These are phyloP conservation scores for Tapirus terrestris DNA, from an alignment of 2,113 vertebrate genomes.

Conservation along the genomic window DNA sequence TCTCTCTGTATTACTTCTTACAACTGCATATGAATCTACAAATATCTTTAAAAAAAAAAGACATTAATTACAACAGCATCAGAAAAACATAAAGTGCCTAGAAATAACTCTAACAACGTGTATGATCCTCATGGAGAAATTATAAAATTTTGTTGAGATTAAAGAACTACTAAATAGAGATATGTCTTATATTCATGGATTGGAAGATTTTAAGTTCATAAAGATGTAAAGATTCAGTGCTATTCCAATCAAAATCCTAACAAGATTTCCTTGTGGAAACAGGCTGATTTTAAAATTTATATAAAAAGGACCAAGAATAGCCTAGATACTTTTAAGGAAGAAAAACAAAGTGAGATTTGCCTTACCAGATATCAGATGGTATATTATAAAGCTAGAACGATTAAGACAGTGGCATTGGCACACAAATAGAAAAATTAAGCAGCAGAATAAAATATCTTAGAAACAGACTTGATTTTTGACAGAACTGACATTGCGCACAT, in stretches of 20 bases:
- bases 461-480: neutral
- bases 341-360: neutral
- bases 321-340: neutral
- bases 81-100: neutral
- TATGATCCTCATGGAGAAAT: neutral
- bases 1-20: slow-evolving; percentile 1
- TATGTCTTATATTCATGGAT: neutral
- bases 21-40: neutral
- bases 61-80: neutral
- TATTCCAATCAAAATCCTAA: neutral
- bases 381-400: neutral
- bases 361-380: neutral
- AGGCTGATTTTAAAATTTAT: neutral
- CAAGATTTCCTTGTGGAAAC: neutral
- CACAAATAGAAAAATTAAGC: neutral
- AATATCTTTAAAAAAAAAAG: neutral
- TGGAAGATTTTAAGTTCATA: slow-evolving; percentile 10
- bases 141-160: slow-evolving; percentile 1
- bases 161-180: neutral
- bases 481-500: neutral
- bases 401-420: neutral
- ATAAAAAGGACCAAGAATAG: neutral
- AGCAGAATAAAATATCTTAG: neutral
- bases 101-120: neutral
- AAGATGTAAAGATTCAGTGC: neutral